Evolutionary conservation across 2,888 invertebrate species (phyloP).

Genomic region (Meta bourneti): DNA sequence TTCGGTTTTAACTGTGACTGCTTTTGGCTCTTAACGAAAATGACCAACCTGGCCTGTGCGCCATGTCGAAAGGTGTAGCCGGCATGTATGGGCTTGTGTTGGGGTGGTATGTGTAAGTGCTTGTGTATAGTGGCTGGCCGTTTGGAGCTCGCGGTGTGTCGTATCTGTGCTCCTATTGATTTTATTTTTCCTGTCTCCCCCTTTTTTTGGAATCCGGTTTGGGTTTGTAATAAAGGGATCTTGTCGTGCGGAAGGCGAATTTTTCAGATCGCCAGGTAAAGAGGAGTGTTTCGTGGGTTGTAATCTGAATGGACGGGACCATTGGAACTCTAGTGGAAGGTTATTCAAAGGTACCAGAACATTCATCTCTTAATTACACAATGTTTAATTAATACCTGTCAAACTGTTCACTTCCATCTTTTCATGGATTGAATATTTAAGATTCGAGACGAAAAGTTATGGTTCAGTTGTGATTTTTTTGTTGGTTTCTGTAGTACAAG

Average conservation of each 20-base stretch:
- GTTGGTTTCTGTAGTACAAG: not conserved
- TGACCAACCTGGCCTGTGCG: slow-evolving; percentile 60
- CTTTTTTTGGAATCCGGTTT: slow-evolving; percentile 34
- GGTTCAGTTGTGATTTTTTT: not conserved
- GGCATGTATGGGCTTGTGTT: slow-evolving; percentile 6
- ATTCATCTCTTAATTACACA: not conserved
- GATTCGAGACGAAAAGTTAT: not conserved
- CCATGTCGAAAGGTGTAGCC: slow-evolving; percentile 18
- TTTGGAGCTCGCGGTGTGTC: too few species aligned
- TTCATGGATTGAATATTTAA: not conserved
- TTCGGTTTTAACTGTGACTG: not conserved
- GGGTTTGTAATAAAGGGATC: slow-evolving; percentile 27
- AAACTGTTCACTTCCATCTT: not conserved
- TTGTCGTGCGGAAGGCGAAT: slow-evolving; percentile 30
- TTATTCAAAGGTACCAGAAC: not conserved
- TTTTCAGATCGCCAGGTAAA: slow-evolving; percentile 55
- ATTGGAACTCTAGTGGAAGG: not conserved
- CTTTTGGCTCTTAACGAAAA: slow-evolving; percentile 35
- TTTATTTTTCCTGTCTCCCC: slow-evolving; percentile 13
- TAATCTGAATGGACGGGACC: not conserved
- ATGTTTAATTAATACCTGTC: not conserved
- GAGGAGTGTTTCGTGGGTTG: not conserved
- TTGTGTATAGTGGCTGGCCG: not conserved
- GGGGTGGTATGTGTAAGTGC: slow-evolving; percentile 7
- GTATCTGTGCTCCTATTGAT: slow-evolving; percentile 34